These are phyloP conservation scores for Aphis gossypii DNA, from an alignment of 1,140 invertebrate genomes.

Conservation along the genomic window DNA sequence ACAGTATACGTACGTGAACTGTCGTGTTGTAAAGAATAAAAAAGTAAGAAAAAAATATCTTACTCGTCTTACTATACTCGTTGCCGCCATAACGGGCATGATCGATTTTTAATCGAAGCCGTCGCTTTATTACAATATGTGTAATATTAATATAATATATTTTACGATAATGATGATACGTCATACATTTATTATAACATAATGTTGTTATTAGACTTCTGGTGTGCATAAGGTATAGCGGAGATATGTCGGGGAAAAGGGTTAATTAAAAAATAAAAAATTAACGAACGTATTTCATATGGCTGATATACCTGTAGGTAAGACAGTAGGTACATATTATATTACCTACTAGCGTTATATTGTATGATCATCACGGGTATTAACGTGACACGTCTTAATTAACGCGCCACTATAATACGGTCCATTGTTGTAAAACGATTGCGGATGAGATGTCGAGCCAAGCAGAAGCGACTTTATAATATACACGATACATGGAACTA, in stretches of 20 bases:
- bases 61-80: not conserved
- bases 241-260: not conserved
- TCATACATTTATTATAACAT: not conserved
- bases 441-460: not conserved
- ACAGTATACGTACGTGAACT: no score
- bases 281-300: not conserved
- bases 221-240: not conserved
- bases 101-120: not conserved
- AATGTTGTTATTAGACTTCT: not conserved
- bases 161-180: not conserved
- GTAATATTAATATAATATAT: not conserved
- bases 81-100: not conserved
- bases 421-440: conserved; percentile 46
- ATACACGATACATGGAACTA: not conserved
- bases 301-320: not conserved
- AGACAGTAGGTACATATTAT: not conserved
- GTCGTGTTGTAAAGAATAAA: not conserved
- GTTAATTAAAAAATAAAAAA: not conserved
- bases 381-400: conserved; percentile 55
- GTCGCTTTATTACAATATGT: not conserved
- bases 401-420: conserved; percentile 26
- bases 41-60: not conserved
- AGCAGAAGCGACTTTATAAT: conserved; percentile 13
- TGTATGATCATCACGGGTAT: not conserved
- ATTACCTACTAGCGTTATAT: not conserved